These are phyloP conservation scores for Ryuthela nishihirai DNA, from an alignment of 2,888 invertebrate species.

Conservation along the genomic window DNA sequence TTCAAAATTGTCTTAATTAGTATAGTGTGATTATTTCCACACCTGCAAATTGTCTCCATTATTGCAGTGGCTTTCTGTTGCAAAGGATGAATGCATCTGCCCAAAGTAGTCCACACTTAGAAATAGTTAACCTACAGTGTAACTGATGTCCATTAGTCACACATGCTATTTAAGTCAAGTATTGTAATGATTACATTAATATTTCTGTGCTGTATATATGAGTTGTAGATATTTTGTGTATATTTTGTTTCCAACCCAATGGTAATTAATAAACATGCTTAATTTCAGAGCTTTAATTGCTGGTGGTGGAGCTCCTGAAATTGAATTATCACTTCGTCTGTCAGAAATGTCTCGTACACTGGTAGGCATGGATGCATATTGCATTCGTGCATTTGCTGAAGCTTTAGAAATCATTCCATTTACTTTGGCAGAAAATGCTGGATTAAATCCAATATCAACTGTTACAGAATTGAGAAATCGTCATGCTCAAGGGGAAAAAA, in stretches of 20 bases:
- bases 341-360: slow-evolving; percentile 75
- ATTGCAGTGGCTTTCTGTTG: too few relatives aligned
- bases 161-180: neutral
- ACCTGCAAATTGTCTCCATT: too few relatives aligned
- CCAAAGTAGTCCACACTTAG: too few relatives aligned
- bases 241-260: neutral
- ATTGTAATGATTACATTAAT: neutral
- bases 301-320: slow-evolving; percentile 97
- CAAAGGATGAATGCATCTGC: too few relatives aligned
- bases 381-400: slow-evolving; percentile 87
- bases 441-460: slow-evolving; percentile 87
- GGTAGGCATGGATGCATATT: slow-evolving; percentile 91
- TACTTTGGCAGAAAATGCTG: slow-evolving; percentile 87
- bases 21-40: too few relatives aligned
- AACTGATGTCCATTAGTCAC: too few relatives aligned
- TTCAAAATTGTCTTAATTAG: too few relatives aligned
- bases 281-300: slow-evolving; percentile 72
- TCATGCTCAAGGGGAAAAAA: slow-evolving; percentile 80
- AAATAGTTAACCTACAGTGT: too few relatives aligned
- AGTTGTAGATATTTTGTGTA: neutral
- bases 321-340: slow-evolving; percentile 81
- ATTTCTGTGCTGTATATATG: neutral
- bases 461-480: slow-evolving; percentile 94
- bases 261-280: neutral
- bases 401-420: slow-evolving; percentile 91